These are phyloP conservation scores for Acleris cristana DNA, from an alignment of 2,888 invertebrate species.

Conservation along the genomic window DNA sequence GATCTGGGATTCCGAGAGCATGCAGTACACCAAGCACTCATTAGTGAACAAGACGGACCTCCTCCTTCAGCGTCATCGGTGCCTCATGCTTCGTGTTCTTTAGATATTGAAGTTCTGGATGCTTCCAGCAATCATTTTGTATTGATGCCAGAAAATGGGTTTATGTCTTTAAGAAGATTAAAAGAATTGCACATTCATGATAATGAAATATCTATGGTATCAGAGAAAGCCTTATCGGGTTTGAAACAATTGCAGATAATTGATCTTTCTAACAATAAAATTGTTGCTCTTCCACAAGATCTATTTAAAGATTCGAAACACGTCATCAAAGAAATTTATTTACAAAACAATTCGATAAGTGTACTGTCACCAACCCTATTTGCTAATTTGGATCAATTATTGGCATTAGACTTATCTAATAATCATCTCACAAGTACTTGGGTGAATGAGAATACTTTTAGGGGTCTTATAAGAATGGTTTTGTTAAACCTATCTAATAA, in stretches of 20 bases:
- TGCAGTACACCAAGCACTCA: constrained; percentile 85
- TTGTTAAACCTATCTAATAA: constrained; percentile 94
- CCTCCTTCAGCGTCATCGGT: constrained; percentile 67
- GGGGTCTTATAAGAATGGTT: constrained; percentile 94
- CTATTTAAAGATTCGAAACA: constrained; percentile 91
- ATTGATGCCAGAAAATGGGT: constrained; percentile 91
- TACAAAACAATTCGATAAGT: constrained; percentile 96
- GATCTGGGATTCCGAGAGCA: constrained; percentile 93
- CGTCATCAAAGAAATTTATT: constrained; percentile 93
- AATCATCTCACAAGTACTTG: constrained; percentile 94
- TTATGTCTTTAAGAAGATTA: constrained; percentile 90
- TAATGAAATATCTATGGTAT: constrained; percentile 95
- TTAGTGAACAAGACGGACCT: constrained; percentile 84
- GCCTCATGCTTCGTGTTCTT: constrained; percentile 85
- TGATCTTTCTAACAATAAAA: constrained; percentile 95
- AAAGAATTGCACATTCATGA: constrained; percentile 92
- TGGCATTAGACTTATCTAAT: constrained; percentile 92
- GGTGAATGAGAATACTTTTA: constrained; percentile 93
- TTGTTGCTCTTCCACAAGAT: constrained; percentile 93
- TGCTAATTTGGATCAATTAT: constrained; percentile 91
- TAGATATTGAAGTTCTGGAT: constrained; percentile 93
- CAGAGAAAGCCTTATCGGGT: constrained; percentile 91
- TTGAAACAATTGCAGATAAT: constrained; percentile 92
- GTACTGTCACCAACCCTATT: constrained; percentile 93
- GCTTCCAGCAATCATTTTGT: constrained; percentile 94